Percentiles rank a stretch among this genome's conserved stretches.
phyloP scores from a whole-genome alignment of 2,888 invertebrate genomes.

The Dioctria linearis region DNA sequence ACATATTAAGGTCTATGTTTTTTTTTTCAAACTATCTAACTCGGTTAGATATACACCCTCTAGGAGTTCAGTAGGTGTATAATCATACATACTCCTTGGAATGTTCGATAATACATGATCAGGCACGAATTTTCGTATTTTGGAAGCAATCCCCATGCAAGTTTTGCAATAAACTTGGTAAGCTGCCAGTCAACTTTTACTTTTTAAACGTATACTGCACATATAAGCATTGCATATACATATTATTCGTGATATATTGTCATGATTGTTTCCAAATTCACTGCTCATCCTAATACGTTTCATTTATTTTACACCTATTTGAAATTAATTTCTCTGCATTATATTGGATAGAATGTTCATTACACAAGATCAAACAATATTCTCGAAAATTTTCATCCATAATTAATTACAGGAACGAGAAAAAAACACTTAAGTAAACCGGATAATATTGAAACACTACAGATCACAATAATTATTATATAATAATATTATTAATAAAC shows the following conservation, averaged over 20 bases:
- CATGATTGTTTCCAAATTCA: conserved; percentile 30
- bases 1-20: too few species aligned
- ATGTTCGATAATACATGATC: conserved; percentile 20
- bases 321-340: not conserved
- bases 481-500: not conserved
- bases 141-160: conserved; percentile 27
- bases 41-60: too few species aligned
- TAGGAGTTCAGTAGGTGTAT: not conserved
- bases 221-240: not conserved
- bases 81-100: not conserved
- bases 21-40: too few species aligned
- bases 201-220: conserved; percentile 36
- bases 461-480: not conserved
- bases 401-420: not conserved
- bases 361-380: conserved; percentile 4
- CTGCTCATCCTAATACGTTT: conserved; percentile 13
- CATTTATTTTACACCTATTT: conserved; percentile 11
- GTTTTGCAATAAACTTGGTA: conserved; percentile 31
- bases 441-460: not conserved
- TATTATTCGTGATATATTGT: conserved; percentile 41
- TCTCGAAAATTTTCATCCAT: not conserved
- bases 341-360: not conserved
- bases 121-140: conserved; percentile 25
- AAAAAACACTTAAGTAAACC: not conserved
- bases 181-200: conserved; percentile 50